Evolutionary conservation across 2,888 invertebrate genomes (phyloP).

Genomic region (Phortica magna): DNA sequence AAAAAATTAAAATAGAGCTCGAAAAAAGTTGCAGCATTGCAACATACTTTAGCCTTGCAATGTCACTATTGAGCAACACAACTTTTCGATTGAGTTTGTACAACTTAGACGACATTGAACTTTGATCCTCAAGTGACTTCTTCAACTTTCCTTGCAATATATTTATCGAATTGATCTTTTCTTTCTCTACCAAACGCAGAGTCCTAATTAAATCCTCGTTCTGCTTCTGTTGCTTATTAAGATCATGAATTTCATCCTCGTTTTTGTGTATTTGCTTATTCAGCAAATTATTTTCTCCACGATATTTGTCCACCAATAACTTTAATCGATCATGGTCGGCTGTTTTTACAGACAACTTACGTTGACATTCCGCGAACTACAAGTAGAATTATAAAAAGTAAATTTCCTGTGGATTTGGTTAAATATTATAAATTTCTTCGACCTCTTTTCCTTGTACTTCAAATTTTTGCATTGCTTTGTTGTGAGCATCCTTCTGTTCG

Average conservation of each 20-base stretch:
- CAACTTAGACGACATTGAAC: constrained; percentile 59
- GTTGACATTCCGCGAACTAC: constrained; percentile 53
- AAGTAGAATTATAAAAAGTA: constrained; percentile 29
- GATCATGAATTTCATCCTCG: constrained; percentile 62
- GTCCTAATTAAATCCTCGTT: constrained; percentile 62
- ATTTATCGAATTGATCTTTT: constrained; percentile 60
- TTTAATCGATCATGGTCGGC: constrained; percentile 64
- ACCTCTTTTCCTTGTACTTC: constrained; percentile 43
- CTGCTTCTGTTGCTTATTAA: constrained; percentile 56
- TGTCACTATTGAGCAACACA: constrained; percentile 61
- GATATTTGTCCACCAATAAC: constrained; percentile 58
- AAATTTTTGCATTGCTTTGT: constrained; percentile 56
- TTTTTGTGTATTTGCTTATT: constrained; percentile 57
- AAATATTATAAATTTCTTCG: background rate
- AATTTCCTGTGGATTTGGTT: background rate
- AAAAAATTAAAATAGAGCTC: constrained; percentile 6
- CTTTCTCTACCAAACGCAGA: constrained; percentile 66
- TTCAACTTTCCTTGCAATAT: constrained; percentile 64
- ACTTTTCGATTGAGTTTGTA: constrained; percentile 66
- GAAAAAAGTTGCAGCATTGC: background rate
- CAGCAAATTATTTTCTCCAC: constrained; percentile 55
- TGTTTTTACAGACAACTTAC: constrained; percentile 55
- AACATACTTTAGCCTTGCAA: constrained; percentile 59
- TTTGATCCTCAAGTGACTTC: constrained; percentile 65
- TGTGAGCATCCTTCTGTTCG: constrained; percentile 66